phyloP scores from a whole-genome alignment of 2,888 invertebrate species.

The Nomada goodeniana region DNA sequence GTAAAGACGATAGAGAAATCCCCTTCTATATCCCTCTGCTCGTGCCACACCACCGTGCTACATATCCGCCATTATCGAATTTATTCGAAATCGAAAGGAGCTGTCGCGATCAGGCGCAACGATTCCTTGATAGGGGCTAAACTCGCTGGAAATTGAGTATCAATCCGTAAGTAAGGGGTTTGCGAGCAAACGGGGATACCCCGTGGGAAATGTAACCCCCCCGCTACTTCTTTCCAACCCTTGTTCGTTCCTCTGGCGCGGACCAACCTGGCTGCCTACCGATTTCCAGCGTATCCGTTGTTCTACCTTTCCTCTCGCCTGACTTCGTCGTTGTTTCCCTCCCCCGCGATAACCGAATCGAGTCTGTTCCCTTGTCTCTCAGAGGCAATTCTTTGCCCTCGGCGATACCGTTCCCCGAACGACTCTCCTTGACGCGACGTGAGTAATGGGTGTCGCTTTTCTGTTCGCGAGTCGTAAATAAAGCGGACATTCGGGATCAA shows the following conservation, averaged over 20 bases:
- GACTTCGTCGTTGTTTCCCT: background rate
- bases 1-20: constrained; percentile 66
- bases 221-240: constrained; percentile 51
- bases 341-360: background rate
- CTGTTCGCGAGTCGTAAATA: constrained; percentile 44
- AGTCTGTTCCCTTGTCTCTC: constrained; percentile 15
- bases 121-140: constrained; percentile 80
- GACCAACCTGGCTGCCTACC: constrained; percentile 31
- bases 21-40: constrained; percentile 47
- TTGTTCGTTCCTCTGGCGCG: constrained; percentile 17
- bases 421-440: constrained; percentile 32
- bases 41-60: constrained; percentile 33
- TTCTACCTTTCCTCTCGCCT: background rate
- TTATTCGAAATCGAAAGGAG: constrained; percentile 73
- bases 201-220: constrained; percentile 72
- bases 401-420: constrained; percentile 24
- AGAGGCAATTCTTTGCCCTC: constrained; percentile 26
- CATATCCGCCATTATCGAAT: constrained; percentile 75
- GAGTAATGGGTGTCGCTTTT: constrained; percentile 54
- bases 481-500: constrained; percentile 22
- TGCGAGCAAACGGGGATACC: constrained; percentile 67
- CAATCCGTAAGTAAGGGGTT: constrained; percentile 83
- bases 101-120: constrained; percentile 76
- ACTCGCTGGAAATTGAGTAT: constrained; percentile 83
- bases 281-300: constrained; percentile 27